Evolutionary conservation across 2,113 vertebrate species (phyloP).

Genomic region (Lophura nycthemera): DNA sequence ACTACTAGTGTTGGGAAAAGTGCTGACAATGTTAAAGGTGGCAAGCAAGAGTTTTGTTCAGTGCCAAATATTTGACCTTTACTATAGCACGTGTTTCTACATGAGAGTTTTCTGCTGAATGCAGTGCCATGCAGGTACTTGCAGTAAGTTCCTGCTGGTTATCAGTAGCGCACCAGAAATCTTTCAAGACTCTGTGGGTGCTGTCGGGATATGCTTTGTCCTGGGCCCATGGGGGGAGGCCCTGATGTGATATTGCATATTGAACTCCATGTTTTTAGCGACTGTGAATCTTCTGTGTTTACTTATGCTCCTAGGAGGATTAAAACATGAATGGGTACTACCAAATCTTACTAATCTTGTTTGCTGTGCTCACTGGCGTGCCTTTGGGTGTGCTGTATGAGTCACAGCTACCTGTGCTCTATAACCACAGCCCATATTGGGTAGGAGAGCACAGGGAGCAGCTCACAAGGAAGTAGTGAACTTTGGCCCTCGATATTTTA

Average conservation of each 20-base stretch:
- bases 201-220: background rate
- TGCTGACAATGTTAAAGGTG: background rate
- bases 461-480: rapidly evolving
- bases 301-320: background rate
- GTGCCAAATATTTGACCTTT: background rate
- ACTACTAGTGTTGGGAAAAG: background rate
- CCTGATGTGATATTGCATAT: background rate
- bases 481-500: background rate
- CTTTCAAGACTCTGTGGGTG: rapidly evolving
- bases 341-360: rapidly evolving
- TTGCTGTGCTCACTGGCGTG: rapidly evolving
- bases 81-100: background rate
- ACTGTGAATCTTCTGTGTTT: rapidly evolving
- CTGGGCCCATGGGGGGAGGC: rapidly evolving
- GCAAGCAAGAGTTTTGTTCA: background rate
- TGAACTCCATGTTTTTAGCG: background rate
- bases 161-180: rapidly evolving
- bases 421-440: rapidly evolving
- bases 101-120: background rate
- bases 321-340: rapidly evolving
- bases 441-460: background rate
- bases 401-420: rapidly evolving
- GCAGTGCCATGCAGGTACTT: rapidly evolving
- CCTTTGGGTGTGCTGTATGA: background rate
- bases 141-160: rapidly evolving